Evolutionary conservation across 2,888 invertebrate species (phyloP), one percentile per base, ranked within the genome.

Genomic region (Allacma fusca): DNA sequence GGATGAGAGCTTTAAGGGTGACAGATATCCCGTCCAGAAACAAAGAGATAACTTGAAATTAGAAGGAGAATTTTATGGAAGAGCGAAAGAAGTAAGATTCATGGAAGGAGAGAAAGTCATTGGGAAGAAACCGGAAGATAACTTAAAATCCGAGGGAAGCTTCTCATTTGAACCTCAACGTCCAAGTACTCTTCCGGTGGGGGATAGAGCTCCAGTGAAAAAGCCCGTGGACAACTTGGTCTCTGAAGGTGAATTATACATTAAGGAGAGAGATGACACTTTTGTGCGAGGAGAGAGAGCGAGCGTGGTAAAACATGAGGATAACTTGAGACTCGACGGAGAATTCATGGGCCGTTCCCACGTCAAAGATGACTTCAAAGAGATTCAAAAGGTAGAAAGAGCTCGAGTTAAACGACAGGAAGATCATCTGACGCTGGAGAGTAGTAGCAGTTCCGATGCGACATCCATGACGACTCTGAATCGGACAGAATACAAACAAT

Each of bases 81-180:
- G 40, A 68, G 59, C 71, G 69, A 88, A 0, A 88, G 86, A 28
- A 85, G 87, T 21, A 23, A 13, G 24, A 40, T 29, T 16, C 24
- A 9, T n/a, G 19, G 29, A 23, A 13, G 72, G 78, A 28, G 72
- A 77, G 24, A 64, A 71, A 28, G 62, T 59, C 0, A 70, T 0
- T 28, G 40, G 16, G 70, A 79, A 80, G 28, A 81, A 88, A 68
- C 90, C 89, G 0, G 85, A 87, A 40, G 91, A 91, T 80, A 91
- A 90, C 84, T 85, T 90, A 0, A 87, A 87, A 76, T 89, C 89
- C 0, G 91, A 89, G 90, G 90, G 90, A 12, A 89, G 91, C 28
- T 92, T 92, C 85, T 86, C 86, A 88, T 67, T 40, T 1, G 21
- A 19, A 13, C 90, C 90, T 28, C 76, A 77, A 85, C 91, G 90